phyloP scores from a whole-genome alignment of 2,797 vertebrate genomes.

The Novumbra hubbsi region DNA sequence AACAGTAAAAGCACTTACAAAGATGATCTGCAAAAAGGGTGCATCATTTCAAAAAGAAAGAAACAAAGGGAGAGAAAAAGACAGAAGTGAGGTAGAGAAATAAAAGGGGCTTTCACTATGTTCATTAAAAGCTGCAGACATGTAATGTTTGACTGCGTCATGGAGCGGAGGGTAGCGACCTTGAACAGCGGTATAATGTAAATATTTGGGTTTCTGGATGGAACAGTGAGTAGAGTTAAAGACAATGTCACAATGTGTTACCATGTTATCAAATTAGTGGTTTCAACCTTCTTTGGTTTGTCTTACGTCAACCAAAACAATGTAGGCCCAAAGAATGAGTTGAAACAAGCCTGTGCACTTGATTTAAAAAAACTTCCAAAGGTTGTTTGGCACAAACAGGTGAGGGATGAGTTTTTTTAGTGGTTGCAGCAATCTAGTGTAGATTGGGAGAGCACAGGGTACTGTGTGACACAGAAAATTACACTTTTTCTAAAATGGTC shows the following conservation, averaged over 20 bases:
- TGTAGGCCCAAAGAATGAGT: background rate
- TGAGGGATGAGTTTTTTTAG: background rate
- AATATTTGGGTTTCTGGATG: constrained; percentile 42
- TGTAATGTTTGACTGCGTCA: constrained; percentile 25
- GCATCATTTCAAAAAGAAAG: constrained; percentile 34
- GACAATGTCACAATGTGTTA: constrained; percentile 4
- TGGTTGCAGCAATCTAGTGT: background rate
- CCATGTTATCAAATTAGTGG: background rate
- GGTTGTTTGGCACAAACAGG: background rate
- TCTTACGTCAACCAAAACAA: background rate
- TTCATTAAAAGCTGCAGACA: constrained; percentile 20
- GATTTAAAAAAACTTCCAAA: background rate
- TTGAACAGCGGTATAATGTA: constrained; percentile 51
- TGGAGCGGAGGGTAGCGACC: constrained; percentile 37
- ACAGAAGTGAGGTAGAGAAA: constrained; percentile 16
- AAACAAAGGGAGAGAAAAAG: constrained; percentile 2
- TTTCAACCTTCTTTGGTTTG: background rate
- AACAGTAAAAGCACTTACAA: constrained; percentile 16
- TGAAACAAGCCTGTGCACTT: background rate
- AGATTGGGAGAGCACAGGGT: background rate
- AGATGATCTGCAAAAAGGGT: constrained; percentile 40
- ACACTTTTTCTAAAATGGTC: background rate
- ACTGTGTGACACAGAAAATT: background rate
- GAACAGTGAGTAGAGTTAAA: constrained; percentile 19
- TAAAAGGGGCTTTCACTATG: constrained; percentile 31